Base-by-base conservation (phyloP, 2,113 vertebrate genomes). In the Nesoenas mayeri region DNA sequence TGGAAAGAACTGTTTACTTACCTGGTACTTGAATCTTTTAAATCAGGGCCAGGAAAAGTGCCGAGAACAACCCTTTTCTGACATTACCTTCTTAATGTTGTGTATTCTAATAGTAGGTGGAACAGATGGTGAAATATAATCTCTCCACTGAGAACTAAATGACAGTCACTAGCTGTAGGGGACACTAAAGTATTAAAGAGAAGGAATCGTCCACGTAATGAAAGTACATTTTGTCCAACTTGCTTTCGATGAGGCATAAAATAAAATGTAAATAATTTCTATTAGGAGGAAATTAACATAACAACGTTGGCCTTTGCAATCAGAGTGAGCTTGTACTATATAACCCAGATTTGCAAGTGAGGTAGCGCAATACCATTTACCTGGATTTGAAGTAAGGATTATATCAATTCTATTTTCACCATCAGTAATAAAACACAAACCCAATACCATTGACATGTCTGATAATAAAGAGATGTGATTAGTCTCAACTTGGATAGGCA, bases 211-310 rank as follows among this genome's bases (percentile, higher is more conserved):
- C 61, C 73, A 79, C 87, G 77, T 85, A 95, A 90, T 69, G 80
- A 77, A 89, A 94, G 64, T 75, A 91, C 50, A 85, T 93, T 97
- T 92, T 91, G 88, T 88, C 77, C 79, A 85, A 88, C 88, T 94
- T 95, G 54, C 67, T 85, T 95, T 81, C 86, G 88, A 94, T 91
- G 50, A 96, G 91, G 70, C 69, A 90, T 64, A 95, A 93, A 93
- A 92, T 85, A 95, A 96, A 97, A 97, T 47, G 83, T 83, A 97
- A 98, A 95, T 96, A 95, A 95, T 97, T 97, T 97, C 88, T 96
- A 28, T 90, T 90, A 88, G 67, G 83, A 88, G 54, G 67, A 97
- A 94, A 95, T 88, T 84, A 97, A 95, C 79, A 85, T 85, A 93
- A 91, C 6, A 24, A 48, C 40, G 66, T 80, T 60, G 80, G 51